A percentile compares a stretch with the other conserved stretches of the same genome.
Evolutionary conservation across 2,113 vertebrate genomes (phyloP).

Genomic region (Epinephelus moara): DNA sequence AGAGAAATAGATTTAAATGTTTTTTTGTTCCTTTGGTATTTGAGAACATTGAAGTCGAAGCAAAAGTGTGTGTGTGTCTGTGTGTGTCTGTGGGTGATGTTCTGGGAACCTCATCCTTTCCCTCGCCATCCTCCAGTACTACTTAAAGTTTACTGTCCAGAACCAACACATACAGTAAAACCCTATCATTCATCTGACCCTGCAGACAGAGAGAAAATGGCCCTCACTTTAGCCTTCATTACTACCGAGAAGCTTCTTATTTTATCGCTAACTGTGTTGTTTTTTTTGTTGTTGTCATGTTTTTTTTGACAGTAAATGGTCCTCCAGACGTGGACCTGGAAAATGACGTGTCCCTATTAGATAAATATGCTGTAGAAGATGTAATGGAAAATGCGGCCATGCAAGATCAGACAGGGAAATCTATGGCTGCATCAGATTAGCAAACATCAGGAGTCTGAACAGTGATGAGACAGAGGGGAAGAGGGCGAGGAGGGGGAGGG

Average conservation of each 20-base stretch:
- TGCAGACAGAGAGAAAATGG: constrained; percentile 45
- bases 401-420: constrained; percentile 76
- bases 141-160: constrained; percentile 23
- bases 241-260: constrained; percentile 60
- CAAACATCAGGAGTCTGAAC: constrained; percentile 66
- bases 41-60: background rate
- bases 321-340: constrained; percentile 62
- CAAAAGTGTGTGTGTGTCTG: background rate
- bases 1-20: constrained; percentile 25
- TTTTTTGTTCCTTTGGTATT: constrained; percentile 3
- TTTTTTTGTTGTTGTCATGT: background rate
- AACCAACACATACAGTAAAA: constrained; percentile 57
- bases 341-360: constrained; percentile 64
- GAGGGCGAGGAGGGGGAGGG: constrained; percentile 18
- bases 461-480: constrained; percentile 53
- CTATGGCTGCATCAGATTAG: constrained; percentile 78
- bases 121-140: background rate
- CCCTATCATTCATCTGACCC: constrained; percentile 54
- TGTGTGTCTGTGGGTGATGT: background rate
- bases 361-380: constrained; percentile 66
- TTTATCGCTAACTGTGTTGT: constrained; percentile 37
- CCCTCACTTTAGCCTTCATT: constrained; percentile 47
- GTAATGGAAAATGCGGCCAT: constrained; percentile 76
- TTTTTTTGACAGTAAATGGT: constrained; percentile 70
- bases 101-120: constrained; percentile 51